Percentiles rank a stretch among this genome's conserved stretches.
These are phyloP conservation scores for Rhyacophila evoluta DNA, from an alignment of 2,888 invertebrate genomes.

Conservation along the genomic window DNA sequence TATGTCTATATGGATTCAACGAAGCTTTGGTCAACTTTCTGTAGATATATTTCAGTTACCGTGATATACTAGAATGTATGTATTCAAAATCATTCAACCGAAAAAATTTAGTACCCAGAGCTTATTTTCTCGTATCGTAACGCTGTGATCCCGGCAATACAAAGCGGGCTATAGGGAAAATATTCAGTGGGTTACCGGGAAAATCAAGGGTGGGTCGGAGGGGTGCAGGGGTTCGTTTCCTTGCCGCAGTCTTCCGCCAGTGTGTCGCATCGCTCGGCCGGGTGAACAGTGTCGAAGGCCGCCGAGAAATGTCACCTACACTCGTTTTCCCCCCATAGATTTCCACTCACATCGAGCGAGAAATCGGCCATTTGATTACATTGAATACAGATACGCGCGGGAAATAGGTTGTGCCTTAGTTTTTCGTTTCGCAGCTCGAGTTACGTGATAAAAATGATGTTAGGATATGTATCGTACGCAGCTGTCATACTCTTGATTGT, in stretches of 20 bases:
- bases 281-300: slow-evolving; percentile 10
- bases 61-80: too few relatives aligned
- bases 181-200: not conserved
- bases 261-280: slow-evolving; percentile 33
- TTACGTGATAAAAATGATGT: slow-evolving; percentile 12
- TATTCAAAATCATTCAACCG: too few relatives aligned
- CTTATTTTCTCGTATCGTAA: not conserved
- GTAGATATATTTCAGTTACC: too few relatives aligned
- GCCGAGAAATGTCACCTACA: slow-evolving; percentile 25
- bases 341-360: slow-evolving; percentile 16
- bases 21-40: too few relatives aligned
- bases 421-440: slow-evolving; percentile 12
- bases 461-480: not conserved
- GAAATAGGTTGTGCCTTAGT: slow-evolving; percentile 35
- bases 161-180: not conserved
- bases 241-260: slow-evolving; percentile 35
- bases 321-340: not conserved
- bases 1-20: too few relatives aligned
- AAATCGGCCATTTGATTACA: not conserved
- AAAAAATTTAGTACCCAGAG: too few relatives aligned
- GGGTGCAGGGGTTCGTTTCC: slow-evolving; percentile 6
- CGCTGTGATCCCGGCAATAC: not conserved
- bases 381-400: not conserved
- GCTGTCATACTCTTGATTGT: not conserved
- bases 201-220: not conserved